A percentile compares a stretch with the other conserved stretches of the same genome.
phyloP scores from a whole-genome alignment of 2,888 invertebrate genomes.

The Drosophila trichaetosa region DNA sequence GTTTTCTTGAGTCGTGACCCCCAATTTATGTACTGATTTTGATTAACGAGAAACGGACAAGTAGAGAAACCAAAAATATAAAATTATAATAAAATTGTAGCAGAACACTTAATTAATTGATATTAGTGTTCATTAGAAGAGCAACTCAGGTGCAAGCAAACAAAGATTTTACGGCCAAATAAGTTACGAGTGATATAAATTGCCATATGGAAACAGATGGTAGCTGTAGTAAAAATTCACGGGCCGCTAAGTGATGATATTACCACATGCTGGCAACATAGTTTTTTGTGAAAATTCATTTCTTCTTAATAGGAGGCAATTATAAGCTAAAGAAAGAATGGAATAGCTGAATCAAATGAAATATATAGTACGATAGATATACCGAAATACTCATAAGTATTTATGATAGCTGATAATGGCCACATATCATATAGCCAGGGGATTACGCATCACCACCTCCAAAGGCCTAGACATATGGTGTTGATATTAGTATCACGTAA shows the following conservation, averaged over 20 bases:
- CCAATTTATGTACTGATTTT: slow-evolving; percentile 1
- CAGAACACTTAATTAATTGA: slow-evolving; percentile 42
- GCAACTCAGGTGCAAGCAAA: slow-evolving; percentile 38
- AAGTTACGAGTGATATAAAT: neutral
- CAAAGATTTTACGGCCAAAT: slow-evolving; percentile 17
- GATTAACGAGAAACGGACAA: slow-evolving; percentile 13
- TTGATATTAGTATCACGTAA: neutral
- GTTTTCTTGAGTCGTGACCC: neutral
- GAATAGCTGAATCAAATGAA: neutral
- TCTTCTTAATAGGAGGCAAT: neutral
- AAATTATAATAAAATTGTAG: neutral
- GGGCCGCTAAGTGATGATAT: slow-evolving; percentile 42
- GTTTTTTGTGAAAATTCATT: slow-evolving; percentile 5
- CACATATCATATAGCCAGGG: slow-evolving; percentile 7
- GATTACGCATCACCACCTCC: neutral
- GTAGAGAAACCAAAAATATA: neutral
- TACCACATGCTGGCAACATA: slow-evolving; percentile 11
- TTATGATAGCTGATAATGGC: slow-evolving; percentile 3
- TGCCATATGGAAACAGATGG: slow-evolving; percentile 22
- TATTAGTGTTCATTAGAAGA: slow-evolving; percentile 54
- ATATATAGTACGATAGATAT: neutral
- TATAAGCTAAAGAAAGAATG: neutral
- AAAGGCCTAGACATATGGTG: neutral
- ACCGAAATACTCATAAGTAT: neutral
- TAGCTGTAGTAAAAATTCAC: slow-evolving; percentile 29